Evolutionary conservation across 2,797 vertebrate species (phyloP).

Genomic region (Pitangus sulphuratus): DNA sequence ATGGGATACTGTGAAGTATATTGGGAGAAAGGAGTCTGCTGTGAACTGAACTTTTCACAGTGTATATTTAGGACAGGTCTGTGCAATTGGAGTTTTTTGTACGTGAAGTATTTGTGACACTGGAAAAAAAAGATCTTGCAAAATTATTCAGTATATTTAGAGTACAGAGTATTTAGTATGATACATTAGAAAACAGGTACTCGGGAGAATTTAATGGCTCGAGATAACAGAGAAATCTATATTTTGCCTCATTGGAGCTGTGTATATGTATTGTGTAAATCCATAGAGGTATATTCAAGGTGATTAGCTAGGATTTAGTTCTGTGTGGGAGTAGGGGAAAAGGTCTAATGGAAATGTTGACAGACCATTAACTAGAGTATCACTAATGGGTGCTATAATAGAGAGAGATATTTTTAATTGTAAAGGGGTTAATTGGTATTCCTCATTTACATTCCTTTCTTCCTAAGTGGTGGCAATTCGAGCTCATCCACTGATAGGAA

Average conservation of each 20-base stretch:
- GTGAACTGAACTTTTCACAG: neutral
- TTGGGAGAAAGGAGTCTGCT: neutral
- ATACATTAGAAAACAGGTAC: neutral
- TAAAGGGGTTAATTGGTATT: conserved; percentile 64
- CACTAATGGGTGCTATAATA: conserved; percentile 63
- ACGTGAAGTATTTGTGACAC: neutral
- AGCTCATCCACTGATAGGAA: conserved; percentile 29
- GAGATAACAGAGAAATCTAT: neutral
- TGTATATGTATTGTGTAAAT: conserved; percentile 21
- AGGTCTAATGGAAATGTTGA: conserved; percentile 69
- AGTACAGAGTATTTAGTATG: neutral
- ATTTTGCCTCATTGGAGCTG: conserved; percentile 13
- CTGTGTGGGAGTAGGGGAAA: conserved; percentile 18
- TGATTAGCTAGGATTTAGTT: conserved; percentile 62
- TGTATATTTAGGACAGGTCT: neutral
- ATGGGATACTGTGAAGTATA: neutral
- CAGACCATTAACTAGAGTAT: conserved; percentile 66
- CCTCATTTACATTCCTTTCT: conserved; percentile 69
- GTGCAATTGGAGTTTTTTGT: neutral
- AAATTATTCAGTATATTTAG: neutral
- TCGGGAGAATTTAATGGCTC: neutral
- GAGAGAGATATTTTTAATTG: conserved; percentile 67
- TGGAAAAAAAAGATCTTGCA: neutral
- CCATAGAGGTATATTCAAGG: conserved; percentile 38
- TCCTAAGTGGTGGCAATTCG: conserved; percentile 49